Conservation (phyloP, 2,113 vertebrate species). For the Platysternon megacephalum region DNA sequence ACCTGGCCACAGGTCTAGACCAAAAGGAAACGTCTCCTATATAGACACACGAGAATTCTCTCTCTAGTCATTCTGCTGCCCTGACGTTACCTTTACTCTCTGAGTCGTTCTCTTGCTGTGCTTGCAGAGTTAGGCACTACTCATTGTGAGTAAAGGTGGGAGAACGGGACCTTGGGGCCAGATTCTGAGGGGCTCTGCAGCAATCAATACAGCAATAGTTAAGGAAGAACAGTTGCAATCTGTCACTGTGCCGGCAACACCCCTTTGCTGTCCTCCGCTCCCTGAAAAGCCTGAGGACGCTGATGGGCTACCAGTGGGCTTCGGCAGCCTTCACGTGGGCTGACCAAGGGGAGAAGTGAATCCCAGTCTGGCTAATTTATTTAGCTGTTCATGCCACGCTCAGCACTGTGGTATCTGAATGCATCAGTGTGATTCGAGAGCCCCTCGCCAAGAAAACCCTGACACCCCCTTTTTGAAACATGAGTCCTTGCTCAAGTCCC, state of each 20-base stretch:
- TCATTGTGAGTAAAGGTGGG: not conserved
- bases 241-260: not conserved
- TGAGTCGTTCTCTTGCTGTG: no score
- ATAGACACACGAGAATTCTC: not conserved
- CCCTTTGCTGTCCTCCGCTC: slow-evolving; percentile 22
- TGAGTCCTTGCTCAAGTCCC: no score
- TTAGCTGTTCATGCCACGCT: no score
- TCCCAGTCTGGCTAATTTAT: no score
- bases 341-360: no score
- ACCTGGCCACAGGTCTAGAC: not conserved
- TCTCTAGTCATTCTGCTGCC: not conserved
- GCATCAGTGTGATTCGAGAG: no score
- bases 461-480: no score
- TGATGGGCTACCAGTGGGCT: slow-evolving; percentile 35
- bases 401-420: no score
- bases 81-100: not conserved
- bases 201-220: not conserved
- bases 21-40: not conserved
- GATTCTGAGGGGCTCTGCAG: not conserved
- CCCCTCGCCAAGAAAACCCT: no score
- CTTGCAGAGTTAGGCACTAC: not conserved
- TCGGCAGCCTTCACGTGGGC: not conserved
- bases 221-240: not conserved
- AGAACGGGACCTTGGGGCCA: not conserved
- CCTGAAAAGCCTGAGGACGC: not conserved